Evolutionary conservation across 1,140 invertebrate species (phyloP), one percentile per base, ranked within the genome.

Genomic region (Tenebrio molitor): DNA sequence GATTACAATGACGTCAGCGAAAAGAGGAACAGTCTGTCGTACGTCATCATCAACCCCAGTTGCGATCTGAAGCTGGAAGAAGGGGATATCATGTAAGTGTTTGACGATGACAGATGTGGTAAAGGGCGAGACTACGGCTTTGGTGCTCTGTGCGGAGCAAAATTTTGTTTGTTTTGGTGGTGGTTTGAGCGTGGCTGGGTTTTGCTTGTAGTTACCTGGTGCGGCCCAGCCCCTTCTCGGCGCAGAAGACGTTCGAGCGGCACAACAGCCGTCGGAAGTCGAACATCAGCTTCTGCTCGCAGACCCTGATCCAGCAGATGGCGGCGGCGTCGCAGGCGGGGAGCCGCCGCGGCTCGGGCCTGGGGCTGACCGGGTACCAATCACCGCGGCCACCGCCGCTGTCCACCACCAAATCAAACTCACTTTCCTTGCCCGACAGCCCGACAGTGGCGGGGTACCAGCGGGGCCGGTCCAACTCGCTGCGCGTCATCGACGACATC

Each of bases 31-130:
- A 94, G 91, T 73, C 87, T 99, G 4, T 98, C 96, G 1, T 99
- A 98, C 85, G 97, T 99, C 65, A 98, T 99, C 77, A 99, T 99
- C 79, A 99, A 99, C 83, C 97, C 97, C 0, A 96, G 94, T 82
- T 98, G 96, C 87, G 97, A 99, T 85, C 87, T 99, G 0, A 96
- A 96, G 82, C 87, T 99, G 53, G 95, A 98, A 85, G 93, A 97
- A 81, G 97, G 96, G 36, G 97, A 99, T 85, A 93, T 99, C 44
- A 94, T 99, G 90, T 97, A 86, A 91, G 91, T 85, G 66, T 23
- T 16, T 10, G 6, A n/a, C n/a, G n/a, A n/a, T n/a, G n/a, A n/a
- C n/a, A n/a, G n/a, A n/a, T n/a, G n/a, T n/a, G n/a, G n/a, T n/a
- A n/a, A n/a, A n/a, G n/a, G n/a, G n/a, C n/a, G n/a, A n/a, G n/a